These are phyloP conservation scores for Siniperca obscura DNA, from an alignment of 2,797 vertebrate genomes.

Conservation along the genomic window DNA sequence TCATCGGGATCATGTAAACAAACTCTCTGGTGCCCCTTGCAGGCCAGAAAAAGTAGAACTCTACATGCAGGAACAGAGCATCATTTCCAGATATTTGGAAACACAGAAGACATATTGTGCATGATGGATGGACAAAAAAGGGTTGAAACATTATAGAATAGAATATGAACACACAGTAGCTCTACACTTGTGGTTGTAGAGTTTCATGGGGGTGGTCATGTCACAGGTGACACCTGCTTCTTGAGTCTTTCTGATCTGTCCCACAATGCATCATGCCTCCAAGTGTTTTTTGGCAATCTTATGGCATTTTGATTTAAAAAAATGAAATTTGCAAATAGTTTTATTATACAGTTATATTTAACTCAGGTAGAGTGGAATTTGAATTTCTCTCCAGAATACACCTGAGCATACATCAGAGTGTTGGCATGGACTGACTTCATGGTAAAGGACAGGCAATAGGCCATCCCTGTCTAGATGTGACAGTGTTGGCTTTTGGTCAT, in stretches of 20 bases:
- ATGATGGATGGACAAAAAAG: no score
- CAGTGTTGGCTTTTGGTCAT: not conserved
- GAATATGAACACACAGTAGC: not conserved
- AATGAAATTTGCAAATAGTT: not conserved
- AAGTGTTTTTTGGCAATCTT: not conserved
- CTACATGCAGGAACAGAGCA: not conserved
- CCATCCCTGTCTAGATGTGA: not conserved
- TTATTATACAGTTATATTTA: not conserved
- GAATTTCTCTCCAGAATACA: not conserved
- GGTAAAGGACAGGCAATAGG: not conserved
- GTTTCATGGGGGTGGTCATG: not conserved
- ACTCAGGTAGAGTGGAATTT: not conserved
- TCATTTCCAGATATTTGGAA: not conserved
- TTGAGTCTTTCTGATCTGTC: not conserved
- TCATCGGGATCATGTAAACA: not conserved
- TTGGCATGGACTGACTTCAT: not conserved
- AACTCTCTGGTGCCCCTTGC: conserved; percentile 1
- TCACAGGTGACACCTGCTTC: not conserved
- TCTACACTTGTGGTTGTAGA: not conserved
- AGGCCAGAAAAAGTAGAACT: not conserved
- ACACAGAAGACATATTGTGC: not conserved
- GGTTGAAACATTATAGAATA: not conserved
- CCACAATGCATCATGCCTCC: not conserved
- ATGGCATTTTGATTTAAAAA: not conserved
- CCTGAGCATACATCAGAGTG: not conserved